phyloP scores from a whole-genome alignment of 1,140 invertebrate genomes.

The Ruditapes philippinarum region DNA sequence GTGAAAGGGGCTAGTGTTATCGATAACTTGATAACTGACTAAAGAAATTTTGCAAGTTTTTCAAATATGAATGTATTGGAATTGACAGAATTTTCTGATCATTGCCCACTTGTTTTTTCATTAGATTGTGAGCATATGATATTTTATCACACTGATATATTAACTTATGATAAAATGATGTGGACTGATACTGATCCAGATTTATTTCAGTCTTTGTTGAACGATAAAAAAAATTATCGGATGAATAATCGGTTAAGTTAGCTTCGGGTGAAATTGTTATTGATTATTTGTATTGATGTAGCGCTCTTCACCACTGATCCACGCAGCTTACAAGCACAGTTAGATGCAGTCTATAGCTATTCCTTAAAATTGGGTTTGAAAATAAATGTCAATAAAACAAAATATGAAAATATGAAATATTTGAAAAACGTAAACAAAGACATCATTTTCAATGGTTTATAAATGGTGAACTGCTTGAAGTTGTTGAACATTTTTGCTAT shows the following conservation, averaged over 20 bases:
- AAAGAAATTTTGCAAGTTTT: neutral
- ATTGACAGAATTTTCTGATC: slow-evolving; percentile 31
- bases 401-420: no score
- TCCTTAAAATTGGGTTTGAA: no score
- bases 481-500: no score
- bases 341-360: no score
- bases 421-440: no score
- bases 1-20: neutral
- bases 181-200: neutral
- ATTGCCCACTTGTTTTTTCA: neutral
- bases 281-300: no score
- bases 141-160: neutral
- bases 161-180: slow-evolving; percentile 9
- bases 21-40: neutral
- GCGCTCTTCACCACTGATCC: no score
- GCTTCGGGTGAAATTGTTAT: neutral
- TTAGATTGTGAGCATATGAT: neutral
- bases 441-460: no score
- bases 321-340: no score
- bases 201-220: neutral
- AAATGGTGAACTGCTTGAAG: no score
- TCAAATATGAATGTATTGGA: neutral
- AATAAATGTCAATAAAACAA: no score
- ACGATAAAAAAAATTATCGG: neutral
- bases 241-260: neutral